Conservation (phyloP, 2,797 vertebrate genomes). For the Hypotaenidia philippensis region DNA sequence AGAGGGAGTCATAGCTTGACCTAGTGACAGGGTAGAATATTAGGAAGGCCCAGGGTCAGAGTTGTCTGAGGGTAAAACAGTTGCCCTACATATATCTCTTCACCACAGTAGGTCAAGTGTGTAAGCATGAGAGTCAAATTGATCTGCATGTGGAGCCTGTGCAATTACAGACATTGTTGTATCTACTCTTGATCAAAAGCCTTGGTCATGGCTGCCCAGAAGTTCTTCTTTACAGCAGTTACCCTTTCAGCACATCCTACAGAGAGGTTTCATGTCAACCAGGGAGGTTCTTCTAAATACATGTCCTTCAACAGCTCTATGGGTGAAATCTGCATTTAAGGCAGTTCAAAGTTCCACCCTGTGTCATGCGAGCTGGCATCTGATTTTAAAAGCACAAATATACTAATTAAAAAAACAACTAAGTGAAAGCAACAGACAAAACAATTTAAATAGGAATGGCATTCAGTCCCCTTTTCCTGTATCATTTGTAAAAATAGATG, state of each 20-base stretch:
- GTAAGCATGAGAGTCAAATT: background rate
- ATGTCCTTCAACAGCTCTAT: background rate
- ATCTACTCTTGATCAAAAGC: background rate
- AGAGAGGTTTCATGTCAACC: background rate
- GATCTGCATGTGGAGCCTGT: background rate
- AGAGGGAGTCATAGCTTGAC: background rate
- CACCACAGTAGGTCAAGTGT: background rate
- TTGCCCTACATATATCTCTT: background rate
- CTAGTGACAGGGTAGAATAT: background rate
- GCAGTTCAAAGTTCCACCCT: background rate
- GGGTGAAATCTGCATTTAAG: background rate
- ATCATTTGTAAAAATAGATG: background rate
- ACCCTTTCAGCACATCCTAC: background rate
- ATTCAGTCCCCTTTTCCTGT: background rate
- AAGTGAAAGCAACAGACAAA: background rate
- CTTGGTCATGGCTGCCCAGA: background rate
- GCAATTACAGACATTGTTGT: background rate
- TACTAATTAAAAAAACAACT: background rate
- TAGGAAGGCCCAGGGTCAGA: background rate
- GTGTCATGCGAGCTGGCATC: background rate
- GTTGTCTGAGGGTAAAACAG: background rate
- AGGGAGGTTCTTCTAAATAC: background rate
- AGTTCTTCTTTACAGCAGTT: background rate
- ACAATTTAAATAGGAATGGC: conserved; percentile 13
- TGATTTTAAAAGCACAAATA: conserved; percentile 14